Base-by-base conservation (phyloP, 2,797 vertebrate genomes). In the Megaceryle alcyon region DNA sequence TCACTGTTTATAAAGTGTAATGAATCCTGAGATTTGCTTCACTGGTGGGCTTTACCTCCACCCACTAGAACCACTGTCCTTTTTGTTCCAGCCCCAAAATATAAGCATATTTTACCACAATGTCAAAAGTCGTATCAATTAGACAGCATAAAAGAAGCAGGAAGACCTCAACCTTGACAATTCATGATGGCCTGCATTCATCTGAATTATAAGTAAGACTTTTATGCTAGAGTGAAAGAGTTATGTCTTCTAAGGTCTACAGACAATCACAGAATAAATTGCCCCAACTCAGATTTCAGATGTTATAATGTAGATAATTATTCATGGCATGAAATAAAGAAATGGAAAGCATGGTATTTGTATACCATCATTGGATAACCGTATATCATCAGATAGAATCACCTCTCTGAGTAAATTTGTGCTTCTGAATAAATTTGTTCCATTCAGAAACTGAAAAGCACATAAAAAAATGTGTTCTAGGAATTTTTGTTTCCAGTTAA, bases 11-110 rank as follows among this genome's bases (percentile, higher is more conserved):
- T 68, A 80, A 44, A 94, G 31, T 39, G 71, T 64, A 95, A 96
- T 86, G 82, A 94, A 91, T 84, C 39, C 59, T 86, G 96, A 96
- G 92, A 46, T 56, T 54, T 88, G 56, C 60, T 92, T 16, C 64
- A 90, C 91, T 94, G 90, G 70, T 91, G 73, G 73, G 77, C 26
- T 96, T 91, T 91, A 86, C 37, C 51, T 82, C 73, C 48, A 94
- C 66, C 70, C 60, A 54, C 33, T 79, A 90, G 20, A 72, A 71
- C 48, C 31, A 84, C 70, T 71, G 35, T 88, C 26, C 37, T 85
- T 96, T 96, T 84, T 57, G 66, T 93, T 91, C 57, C 60, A 64
- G n/a, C 35, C 49, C 51, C 60, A 90, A 80, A 95, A 89, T 82
- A 82, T 61, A 29, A 86, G 49, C 71, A 71, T 77, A 75, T 86